Evolutionary conservation across 1,140 invertebrate species (phyloP).

Genomic region (Hermetia illucens): DNA sequence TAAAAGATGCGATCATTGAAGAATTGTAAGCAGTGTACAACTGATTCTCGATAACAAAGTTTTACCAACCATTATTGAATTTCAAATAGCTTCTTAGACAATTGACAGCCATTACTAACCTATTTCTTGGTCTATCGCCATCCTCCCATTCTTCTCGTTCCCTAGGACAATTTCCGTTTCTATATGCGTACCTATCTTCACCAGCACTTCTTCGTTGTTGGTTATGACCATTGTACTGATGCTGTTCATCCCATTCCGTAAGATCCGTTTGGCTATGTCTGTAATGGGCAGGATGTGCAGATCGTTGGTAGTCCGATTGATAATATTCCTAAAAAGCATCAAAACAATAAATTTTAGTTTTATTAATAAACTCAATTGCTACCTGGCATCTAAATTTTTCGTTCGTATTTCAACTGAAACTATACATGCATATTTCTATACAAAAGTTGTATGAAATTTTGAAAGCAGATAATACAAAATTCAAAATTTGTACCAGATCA

Average conservation of each 20-base stretch:
- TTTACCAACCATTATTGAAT: slow-evolving; percentile 1
- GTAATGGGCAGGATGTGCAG: slow-evolving; percentile 22
- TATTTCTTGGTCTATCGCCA: slow-evolving; percentile 13
- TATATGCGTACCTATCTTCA: slow-evolving; percentile 14
- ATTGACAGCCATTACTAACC: not conserved
- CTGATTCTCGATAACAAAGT: not conserved
- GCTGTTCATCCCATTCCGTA: slow-evolving; percentile 28
- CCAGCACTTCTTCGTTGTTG: slow-evolving; percentile 17
- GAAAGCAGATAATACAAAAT: slow-evolving; percentile 1
- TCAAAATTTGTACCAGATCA: not conserved
- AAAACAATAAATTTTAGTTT: not conserved
- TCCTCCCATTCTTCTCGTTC: slow-evolving; percentile 27
- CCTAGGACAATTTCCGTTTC: slow-evolving; percentile 21
- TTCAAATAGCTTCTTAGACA: no score
- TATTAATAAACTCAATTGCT: slow-evolving; percentile 15
- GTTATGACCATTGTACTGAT: slow-evolving; percentile 21
- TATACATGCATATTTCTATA: no score
- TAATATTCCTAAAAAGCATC: slow-evolving; percentile 23
- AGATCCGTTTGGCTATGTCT: slow-evolving; percentile 29
- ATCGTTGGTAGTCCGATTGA: slow-evolving; percentile 21
- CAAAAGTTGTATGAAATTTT: not conserved
- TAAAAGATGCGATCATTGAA: no score
- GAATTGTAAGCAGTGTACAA: not conserved
- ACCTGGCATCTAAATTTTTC: no score
- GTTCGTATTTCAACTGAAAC: no score